These are phyloP conservation scores for Egretta garzetta DNA, from an alignment of 2,113 vertebrate species.

Conservation along the genomic window DNA sequence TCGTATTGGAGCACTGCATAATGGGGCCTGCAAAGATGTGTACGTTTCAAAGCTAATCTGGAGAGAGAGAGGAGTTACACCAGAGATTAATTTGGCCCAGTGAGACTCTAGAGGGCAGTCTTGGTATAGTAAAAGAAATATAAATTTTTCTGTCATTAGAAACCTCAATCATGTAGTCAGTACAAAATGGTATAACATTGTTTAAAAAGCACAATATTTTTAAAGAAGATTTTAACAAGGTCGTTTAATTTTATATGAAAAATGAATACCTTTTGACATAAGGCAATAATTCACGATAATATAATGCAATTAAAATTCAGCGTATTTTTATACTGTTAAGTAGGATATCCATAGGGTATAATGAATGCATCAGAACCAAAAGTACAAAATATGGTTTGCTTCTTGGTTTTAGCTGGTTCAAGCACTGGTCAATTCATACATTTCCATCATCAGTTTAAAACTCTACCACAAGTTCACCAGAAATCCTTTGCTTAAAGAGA, in stretches of 20 bases:
- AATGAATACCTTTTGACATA: background rate
- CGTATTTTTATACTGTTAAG: background rate
- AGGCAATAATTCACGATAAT: background rate
- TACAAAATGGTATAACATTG: background rate
- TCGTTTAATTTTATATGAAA: background rate
- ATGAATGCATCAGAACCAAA: background rate
- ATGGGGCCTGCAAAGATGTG: background rate
- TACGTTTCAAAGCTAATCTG: background rate
- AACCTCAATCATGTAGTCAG: background rate
- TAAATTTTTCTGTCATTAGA: background rate
- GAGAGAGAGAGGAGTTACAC: background rate
- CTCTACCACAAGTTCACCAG: conserved; percentile 1
- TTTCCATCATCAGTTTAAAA: conserved; percentile 36
- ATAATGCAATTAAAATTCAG: background rate
- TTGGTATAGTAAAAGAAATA: conserved; percentile 47
- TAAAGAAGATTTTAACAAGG: background rate
- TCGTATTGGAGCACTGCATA: background rate
- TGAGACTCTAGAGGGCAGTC: conserved; percentile 73
- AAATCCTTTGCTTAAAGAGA: conserved; percentile 25
- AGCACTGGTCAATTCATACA: background rate
- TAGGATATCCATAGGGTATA: background rate
- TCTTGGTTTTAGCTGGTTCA: accelerated
- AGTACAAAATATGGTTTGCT: background rate
- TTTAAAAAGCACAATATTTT: background rate
- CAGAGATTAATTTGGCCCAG: conserved; percentile 32